Evolutionary conservation across 2,113 vertebrate species (phyloP).

Genomic region (Microtus richardsoni): DNA sequence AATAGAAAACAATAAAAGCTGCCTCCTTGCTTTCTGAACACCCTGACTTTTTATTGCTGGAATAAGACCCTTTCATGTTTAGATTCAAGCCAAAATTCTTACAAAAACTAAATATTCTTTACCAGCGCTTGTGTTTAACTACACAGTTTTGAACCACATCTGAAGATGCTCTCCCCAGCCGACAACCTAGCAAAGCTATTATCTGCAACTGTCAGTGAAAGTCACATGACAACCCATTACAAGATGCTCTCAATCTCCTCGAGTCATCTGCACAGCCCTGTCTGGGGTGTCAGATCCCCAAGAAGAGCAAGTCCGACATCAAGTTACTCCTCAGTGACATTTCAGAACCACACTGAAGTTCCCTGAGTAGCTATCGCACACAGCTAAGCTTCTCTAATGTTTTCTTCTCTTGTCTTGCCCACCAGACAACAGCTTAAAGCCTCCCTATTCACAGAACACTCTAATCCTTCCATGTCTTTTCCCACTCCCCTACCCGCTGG

Average conservation of each 20-base stretch:
- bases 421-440: background rate
- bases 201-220: background rate
- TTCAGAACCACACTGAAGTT: background rate
- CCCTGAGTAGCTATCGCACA: background rate
- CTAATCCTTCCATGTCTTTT: background rate
- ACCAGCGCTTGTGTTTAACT: constrained; percentile 40
- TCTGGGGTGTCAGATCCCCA: background rate
- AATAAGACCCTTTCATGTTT: constrained; percentile 51
- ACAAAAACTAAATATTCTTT: constrained; percentile 58
- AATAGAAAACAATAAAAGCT: constrained; percentile 68
- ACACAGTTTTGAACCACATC: constrained; percentile 44
- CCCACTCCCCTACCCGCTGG: background rate
- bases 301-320: background rate
- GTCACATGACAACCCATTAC: background rate
- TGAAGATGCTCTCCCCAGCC: constrained; percentile 22
- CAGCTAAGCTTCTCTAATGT: background rate
- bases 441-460: background rate
- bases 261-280: background rate
- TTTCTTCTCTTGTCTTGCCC: background rate
- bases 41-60: constrained; percentile 65
- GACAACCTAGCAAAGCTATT: background rate
- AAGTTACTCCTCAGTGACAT: background rate
- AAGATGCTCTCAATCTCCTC: background rate
- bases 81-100: constrained; percentile 58
- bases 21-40: background rate